These are phyloP conservation scores for Indicator indicator DNA, from an alignment of 2,113 vertebrate species.

Conservation along the genomic window DNA sequence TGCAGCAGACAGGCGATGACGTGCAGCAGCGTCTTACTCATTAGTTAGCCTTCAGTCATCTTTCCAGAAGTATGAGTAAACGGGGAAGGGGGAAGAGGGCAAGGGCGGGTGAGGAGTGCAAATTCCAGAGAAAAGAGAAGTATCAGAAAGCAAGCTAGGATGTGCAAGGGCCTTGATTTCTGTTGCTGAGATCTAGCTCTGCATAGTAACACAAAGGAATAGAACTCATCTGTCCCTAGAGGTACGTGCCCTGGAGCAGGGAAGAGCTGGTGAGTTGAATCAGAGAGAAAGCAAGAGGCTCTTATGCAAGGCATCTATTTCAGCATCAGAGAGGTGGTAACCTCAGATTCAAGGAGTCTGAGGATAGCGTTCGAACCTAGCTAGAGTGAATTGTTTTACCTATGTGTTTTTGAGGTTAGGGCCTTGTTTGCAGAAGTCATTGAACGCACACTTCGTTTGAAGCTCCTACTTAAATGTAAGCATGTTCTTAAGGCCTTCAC, in stretches of 20 bases:
- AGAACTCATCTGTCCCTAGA: conserved; percentile 63
- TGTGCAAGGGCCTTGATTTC: conserved; percentile 52
- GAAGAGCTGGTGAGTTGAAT: conserved; percentile 39
- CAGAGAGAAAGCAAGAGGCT: conserved; percentile 27
- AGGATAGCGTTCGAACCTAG: neutral
- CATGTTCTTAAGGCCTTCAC: neutral
- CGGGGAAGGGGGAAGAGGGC: conserved; percentile 27
- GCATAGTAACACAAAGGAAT: conserved; percentile 36
- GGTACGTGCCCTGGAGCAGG: conserved; percentile 61
- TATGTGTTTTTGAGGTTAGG: neutral
- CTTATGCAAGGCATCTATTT: conserved; percentile 32
- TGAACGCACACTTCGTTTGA: neutral
- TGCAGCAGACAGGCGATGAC: conserved; percentile 68
- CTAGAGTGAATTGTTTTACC: neutral
- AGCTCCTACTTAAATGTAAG: neutral
- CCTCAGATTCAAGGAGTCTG: neutral
- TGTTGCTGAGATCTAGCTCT: conserved; percentile 43
- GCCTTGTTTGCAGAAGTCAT: neutral
- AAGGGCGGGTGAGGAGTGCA: neutral
- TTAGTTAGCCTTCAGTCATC: conserved; percentile 66
- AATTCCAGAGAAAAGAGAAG: conserved; percentile 72
- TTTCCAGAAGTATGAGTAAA: conserved; percentile 78
- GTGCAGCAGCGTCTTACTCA: conserved; percentile 74
- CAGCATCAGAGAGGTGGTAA: neutral
- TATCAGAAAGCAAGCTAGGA: conserved; percentile 57